A percentile compares a stretch with the other conserved stretches of the same genome.
These are phyloP conservation scores for Calephelis virginiensis DNA, from an alignment of 1,140 invertebrate genomes.

Conservation along the genomic window DNA sequence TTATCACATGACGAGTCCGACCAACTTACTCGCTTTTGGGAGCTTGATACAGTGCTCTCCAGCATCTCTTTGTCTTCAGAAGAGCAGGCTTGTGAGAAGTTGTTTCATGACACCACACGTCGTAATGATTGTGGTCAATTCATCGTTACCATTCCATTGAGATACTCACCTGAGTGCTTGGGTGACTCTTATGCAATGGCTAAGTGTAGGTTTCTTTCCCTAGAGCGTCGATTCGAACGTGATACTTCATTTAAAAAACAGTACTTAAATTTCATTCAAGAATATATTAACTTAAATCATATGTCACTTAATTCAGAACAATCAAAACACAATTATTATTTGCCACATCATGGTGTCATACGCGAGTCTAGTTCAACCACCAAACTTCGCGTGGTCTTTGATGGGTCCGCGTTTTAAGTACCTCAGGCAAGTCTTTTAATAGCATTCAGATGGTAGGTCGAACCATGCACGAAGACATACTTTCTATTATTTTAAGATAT, in stretches of 20 bases:
- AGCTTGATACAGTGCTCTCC: no score
- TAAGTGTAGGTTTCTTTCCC: constrained; percentile 18
- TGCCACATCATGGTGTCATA: constrained; percentile 20
- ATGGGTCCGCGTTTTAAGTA: not conserved
- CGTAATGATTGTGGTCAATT: no score
- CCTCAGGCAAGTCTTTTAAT: not conserved
- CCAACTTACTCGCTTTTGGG: no score
- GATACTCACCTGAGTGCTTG: no score
- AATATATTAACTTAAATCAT: constrained; percentile 11
- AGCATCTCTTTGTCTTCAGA: no score
- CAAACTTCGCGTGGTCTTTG: constrained; percentile 20
- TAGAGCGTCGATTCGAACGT: constrained; percentile 8
- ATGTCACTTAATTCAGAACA: no score
- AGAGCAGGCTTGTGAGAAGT: no score
- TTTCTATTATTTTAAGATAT: not conserved
- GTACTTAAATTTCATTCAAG: constrained; percentile 3
- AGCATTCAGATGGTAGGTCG: not conserved
- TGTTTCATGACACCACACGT: no score
- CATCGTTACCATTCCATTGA: no score
- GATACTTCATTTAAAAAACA: constrained; percentile 18
- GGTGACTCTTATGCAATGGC: constrained; percentile 8
- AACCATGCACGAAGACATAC: not conserved
- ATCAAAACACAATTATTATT: constrained; percentile 21
- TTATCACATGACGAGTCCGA: no score
- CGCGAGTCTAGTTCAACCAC: constrained; percentile 17